Evolutionary conservation across 2,888 invertebrate species (phyloP).

Genomic region (Panzeria rudis): DNA sequence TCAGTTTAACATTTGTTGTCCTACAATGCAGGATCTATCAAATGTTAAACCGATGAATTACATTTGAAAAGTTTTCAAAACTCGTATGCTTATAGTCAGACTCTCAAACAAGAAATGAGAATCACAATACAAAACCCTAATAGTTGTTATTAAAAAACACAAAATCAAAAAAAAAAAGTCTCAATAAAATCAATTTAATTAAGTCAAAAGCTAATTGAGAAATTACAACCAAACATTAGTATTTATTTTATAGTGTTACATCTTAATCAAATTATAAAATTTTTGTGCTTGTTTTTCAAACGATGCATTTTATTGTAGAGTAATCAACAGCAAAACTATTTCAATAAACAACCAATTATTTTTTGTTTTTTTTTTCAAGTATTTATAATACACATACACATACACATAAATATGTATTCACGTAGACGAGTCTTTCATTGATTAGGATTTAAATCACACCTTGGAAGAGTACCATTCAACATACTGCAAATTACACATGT

Average conservation of each 20-base stretch:
- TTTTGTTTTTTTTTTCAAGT: conserved; percentile 26
- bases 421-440: conserved; percentile 30
- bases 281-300: conserved; percentile 18
- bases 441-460: conserved; percentile 69
- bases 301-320: conserved; percentile 1
- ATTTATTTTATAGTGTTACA: conserved; percentile 25
- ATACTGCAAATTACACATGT: conserved; percentile 17
- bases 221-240: not conserved
- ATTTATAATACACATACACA: not conserved
- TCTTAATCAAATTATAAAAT: conserved; percentile 28
- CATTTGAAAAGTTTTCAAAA: too few species aligned
- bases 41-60: too few species aligned
- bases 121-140: too few species aligned
- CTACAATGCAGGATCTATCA: too few species aligned
- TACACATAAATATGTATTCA: not conserved
- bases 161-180: not conserved
- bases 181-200: not conserved
- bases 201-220: conserved; percentile 1
- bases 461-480: conserved; percentile 44
- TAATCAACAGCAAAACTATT: conserved; percentile 51
- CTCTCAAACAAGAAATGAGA: too few species aligned
- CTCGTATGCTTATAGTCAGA: too few species aligned
- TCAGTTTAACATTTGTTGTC: too few species aligned
- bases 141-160: too few species aligned
- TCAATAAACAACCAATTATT: conserved; percentile 65